A percentile compares a stretch with the other conserved stretches of the same genome.
phyloP scores from a whole-genome alignment of 1,140 invertebrate species.

The Popillia japonica region DNA sequence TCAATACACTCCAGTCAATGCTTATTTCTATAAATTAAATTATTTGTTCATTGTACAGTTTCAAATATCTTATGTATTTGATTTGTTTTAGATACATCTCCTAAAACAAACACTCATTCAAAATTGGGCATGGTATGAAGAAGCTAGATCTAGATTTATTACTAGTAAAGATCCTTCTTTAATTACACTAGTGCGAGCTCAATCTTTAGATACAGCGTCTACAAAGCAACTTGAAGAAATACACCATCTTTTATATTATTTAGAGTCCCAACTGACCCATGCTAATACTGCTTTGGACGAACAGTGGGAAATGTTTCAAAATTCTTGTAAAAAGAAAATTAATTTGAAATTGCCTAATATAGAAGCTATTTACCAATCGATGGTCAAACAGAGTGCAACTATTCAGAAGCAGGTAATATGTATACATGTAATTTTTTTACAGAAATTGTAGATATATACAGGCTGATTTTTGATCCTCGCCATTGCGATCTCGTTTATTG shows the following conservation, averaged over 20 bases:
- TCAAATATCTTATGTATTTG: constrained; percentile 58
- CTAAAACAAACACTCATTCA: constrained; percentile 69
- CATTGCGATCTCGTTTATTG: too few relatives aligned
- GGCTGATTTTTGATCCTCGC: too few relatives aligned
- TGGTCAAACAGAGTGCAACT: constrained; percentile 70
- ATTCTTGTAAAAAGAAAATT: constrained; percentile 61
- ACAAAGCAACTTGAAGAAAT: constrained; percentile 66
- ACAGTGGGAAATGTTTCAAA: constrained; percentile 68
- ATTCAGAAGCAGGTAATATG: constrained; percentile 63
- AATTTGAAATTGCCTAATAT: constrained; percentile 67
- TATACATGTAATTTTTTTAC: neutral
- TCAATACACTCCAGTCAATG: too few relatives aligned
- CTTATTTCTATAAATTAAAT: too few relatives aligned
- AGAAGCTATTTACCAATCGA: constrained; percentile 73
- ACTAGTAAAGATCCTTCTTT: constrained; percentile 65
- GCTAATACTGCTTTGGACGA: constrained; percentile 67
- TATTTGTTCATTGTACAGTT: too few relatives aligned
- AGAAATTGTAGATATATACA: too few relatives aligned
- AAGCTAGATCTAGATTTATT: constrained; percentile 65
- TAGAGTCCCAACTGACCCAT: constrained; percentile 69
- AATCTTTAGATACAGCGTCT: constrained; percentile 67
- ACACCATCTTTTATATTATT: constrained; percentile 67
- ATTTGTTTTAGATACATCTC: constrained; percentile 58
- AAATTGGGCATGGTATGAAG: constrained; percentile 70
- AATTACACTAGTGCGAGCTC: constrained; percentile 62